Evolutionary conservation across 2,888 invertebrate genomes (phyloP).

Genomic region (Apodemia duryi): DNA sequence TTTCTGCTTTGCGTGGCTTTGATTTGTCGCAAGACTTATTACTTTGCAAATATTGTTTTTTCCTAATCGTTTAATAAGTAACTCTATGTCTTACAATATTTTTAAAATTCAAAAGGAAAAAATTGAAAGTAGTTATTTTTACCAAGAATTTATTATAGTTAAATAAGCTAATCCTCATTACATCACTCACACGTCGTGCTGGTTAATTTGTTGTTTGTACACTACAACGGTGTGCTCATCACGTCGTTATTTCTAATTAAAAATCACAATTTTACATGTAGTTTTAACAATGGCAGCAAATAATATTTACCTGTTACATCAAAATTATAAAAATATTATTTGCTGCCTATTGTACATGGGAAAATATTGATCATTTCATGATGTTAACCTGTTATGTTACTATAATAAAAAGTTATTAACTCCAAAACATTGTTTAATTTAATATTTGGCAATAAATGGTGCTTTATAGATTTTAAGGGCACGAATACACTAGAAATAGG

Average conservation of each 20-base stretch:
- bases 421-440: not conserved
- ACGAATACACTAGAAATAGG: not conserved
- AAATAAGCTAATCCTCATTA: slow-evolving; percentile 1
- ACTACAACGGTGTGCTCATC: not conserved
- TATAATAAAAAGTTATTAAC: not conserved
- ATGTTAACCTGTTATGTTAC: not conserved
- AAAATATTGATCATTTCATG: not conserved
- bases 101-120: not conserved
- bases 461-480: not conserved
- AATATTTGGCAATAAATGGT: not conserved
- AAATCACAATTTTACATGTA: not conserved
- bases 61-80: too few relatives aligned
- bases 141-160: slow-evolving; percentile 12
- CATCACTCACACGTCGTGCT: slow-evolving; percentile 3
- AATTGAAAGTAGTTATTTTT: not conserved
- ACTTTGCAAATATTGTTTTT: too few relatives aligned
- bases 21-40: too few relatives aligned
- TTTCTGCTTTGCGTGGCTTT: too few relatives aligned
- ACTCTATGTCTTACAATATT: too few relatives aligned
- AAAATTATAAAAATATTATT: not conserved
- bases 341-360: not conserved
- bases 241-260: not conserved
- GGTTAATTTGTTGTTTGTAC: not conserved
- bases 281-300: not conserved
- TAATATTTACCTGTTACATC: not conserved